Evolutionary conservation across 2,888 invertebrate genomes (phyloP), one percentile per base, ranked within the genome.

Genomic region (Drosophila anomelani): DNA sequence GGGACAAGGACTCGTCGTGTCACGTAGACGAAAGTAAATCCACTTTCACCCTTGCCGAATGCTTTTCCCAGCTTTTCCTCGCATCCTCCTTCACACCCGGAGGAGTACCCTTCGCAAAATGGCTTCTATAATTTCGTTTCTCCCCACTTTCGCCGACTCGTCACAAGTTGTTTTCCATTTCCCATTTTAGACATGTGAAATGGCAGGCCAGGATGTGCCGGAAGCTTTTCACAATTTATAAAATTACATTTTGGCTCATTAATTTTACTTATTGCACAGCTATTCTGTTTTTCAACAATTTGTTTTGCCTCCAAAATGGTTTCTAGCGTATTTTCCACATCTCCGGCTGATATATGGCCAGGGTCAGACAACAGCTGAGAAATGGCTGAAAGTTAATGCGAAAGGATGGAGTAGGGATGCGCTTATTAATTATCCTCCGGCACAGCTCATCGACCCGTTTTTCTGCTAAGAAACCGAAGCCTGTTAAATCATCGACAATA

Each of bases 161-260:
- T 32, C 44, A 20, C 26, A 41, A 46, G 44, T 43, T 55, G 38
- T 56, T 55, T 53, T 57, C 56, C 38, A 60, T 69, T 53, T 78
- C 61, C 60, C 43, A 54, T 47, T 71, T 59, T 66, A 68, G 68
- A 58, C 51, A 53, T 23, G 51, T 36, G 36, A 53, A 53, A 53
- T 53, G 51, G 51, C 51, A 39, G n/a, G 15, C 67, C 44, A 73
- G 80, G 82, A 86, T 80, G 80, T 74, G 75, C 85, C 81, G 81
- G 87, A 83, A 89, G 89, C 82, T 79, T 80, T 88, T 86, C 64
- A 81, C 88, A 88, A 85, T 85, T 80, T 85, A 88, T 88, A 86
- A 80, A 88, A 88, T 86, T 87, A 77, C 79, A 81, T 78, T 80
- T 78, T 77, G 87, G 57, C 89, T 87, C 89, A 87, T 87, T 87